These are phyloP conservation scores for Pteria penguin DNA, from an alignment of 2,888 invertebrate species.

Conservation along the genomic window DNA sequence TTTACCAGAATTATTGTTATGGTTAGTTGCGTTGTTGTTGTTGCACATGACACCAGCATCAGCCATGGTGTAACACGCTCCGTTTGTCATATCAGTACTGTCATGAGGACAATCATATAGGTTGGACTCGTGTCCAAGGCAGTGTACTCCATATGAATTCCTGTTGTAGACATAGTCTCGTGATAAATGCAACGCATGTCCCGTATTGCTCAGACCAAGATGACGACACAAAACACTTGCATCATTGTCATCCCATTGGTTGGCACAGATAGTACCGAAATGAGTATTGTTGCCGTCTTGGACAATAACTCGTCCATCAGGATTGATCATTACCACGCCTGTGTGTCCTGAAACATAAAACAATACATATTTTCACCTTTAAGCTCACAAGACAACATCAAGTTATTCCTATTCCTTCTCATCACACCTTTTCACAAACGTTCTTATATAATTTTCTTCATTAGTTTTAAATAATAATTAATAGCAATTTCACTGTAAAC, in stretches of 20 bases:
- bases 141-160: constrained; percentile 8
- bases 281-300: background rate
- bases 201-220: constrained; percentile 6
- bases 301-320: constrained; percentile 10
- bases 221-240: constrained; percentile 20
- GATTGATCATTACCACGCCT: background rate
- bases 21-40: no score
- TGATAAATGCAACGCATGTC: constrained; percentile 4
- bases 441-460: no score
- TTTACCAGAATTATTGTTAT: no score
- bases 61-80: background rate
- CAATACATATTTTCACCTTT: background rate
- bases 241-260: constrained; percentile 24
- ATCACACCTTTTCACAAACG: no score
- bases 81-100: constrained; percentile 8
- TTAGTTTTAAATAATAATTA: no score
- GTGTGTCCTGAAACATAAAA: no score
- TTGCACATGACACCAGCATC: constrained; percentile 24
- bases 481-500: no score
- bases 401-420: no score
- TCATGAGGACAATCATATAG: constrained; percentile 7
- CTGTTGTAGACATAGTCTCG: constrained; percentile 19
- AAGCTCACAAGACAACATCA: no score
- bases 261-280: constrained; percentile 10
- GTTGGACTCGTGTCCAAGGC: constrained; percentile 24